A percentile compares a stretch with the other conserved stretches of the same genome.
Evolutionary conservation across 1,140 invertebrate species (phyloP).

Genomic region (Drosophila prosaltans): DNA sequence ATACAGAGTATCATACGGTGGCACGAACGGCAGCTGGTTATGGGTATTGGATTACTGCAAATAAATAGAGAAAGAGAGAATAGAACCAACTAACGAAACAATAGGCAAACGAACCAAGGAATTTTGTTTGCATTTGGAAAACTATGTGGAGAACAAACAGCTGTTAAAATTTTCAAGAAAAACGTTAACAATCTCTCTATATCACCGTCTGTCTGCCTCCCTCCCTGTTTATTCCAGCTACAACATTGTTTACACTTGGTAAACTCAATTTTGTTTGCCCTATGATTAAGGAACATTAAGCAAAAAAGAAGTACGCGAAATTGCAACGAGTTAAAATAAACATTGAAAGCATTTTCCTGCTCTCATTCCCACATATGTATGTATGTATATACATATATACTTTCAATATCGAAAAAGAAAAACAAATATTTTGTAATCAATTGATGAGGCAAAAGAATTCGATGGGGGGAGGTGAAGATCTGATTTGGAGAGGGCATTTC

Average conservation of each 20-base stretch:
- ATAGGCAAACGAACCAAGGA: not conserved
- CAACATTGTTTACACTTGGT: slow-evolving; percentile 53
- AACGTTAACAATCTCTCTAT: slow-evolving; percentile 5
- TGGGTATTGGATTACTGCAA: slow-evolving; percentile 47
- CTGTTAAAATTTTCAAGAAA: slow-evolving; percentile 14
- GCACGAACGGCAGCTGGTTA: slow-evolving; percentile 18
- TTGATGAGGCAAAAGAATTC: not conserved
- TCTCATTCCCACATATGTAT: not conserved
- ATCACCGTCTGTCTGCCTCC: not conserved
- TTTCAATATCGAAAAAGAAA: not conserved
- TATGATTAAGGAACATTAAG: slow-evolving; percentile 47
- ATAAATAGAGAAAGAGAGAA: slow-evolving; percentile 40
- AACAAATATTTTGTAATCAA: slow-evolving; percentile 5
- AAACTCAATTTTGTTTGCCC: slow-evolving; percentile 55
- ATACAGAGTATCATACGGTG: not conserved
- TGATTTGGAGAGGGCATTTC: not conserved
- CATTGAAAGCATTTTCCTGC: slow-evolving; percentile 11
- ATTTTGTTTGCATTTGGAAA: slow-evolving; percentile 4
- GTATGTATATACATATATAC: no score
- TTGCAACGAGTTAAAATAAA: slow-evolving; percentile 44
- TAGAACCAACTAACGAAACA: slow-evolving; percentile 34
- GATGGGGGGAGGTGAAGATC: no score
- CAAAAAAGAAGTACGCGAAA: slow-evolving; percentile 45
- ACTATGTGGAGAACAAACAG: not conserved
- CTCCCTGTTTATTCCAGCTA: not conserved